Evolutionary conservation across 2,888 invertebrate species (phyloP), one percentile per base, ranked within the genome.

Genomic region (Archips crataeganus): DNA sequence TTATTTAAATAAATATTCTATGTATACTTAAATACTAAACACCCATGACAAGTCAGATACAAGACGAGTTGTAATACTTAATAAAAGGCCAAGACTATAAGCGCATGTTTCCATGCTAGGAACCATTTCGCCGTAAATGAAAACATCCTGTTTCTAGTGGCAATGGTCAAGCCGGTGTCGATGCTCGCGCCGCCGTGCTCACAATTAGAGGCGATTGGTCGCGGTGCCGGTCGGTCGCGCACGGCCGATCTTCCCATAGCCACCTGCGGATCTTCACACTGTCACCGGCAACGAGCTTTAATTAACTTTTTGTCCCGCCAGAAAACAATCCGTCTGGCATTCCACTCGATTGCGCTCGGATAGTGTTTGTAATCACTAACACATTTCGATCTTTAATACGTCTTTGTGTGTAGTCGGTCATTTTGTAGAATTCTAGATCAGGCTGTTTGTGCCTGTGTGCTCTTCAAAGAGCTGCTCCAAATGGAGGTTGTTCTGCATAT

Each of bases 171-270:
- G 84, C 81, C 86, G 79, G 77, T 82, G 80, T 78, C 79, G 77
- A 79, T 75, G 78, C 77, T 79, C 76, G 78, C 76, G 71, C 69
- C 68, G 76, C 74, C 66, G 75, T 76, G 76, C 74, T 66, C 83
- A 91, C 91, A 93, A 93, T 94, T 93, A 94, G 93, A 86, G 81
- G 84, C 92, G 90, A 94, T 94, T 93, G 88, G 94, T 90, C 87
- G 83, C 92, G 93, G 90, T 86, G 87, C 84, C 83, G 82, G 82
- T 82, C 84, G 87, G 94, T 90, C 84, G 93, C 94, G 94, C 94
- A 94, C 94, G 94, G 91, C 88, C 90, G 93, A 85, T 86, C 93
- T 94, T 94, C 93, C 93, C 94, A 94, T 92, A 92, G 86, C 85
- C 91, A 92, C 92, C 91, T 89, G 89, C 87, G 81, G 81, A 85